Evolutionary conservation across 2,888 invertebrate species (phyloP).

Genomic region (Melitaea athalia): DNA sequence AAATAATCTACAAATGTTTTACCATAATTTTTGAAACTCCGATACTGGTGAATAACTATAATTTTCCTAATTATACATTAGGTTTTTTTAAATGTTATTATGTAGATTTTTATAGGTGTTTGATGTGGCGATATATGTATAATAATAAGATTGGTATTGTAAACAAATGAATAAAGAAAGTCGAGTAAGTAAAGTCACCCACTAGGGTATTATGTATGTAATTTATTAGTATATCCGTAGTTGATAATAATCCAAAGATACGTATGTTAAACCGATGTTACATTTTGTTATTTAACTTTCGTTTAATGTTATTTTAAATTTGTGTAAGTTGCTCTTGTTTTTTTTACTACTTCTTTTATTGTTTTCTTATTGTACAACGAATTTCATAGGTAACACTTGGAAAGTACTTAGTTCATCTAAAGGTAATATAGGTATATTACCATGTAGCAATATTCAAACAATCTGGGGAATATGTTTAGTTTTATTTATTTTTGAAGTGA

Average conservation of each 20-base stretch:
- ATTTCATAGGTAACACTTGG: no score
- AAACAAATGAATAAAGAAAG: neutral
- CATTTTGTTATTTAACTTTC: constrained; percentile 1
- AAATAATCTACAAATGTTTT: no score
- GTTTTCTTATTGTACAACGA: neutral
- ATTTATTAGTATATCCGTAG: neutral
- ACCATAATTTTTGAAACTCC: neutral
- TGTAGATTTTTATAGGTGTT: neutral
- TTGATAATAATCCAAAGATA: constrained; percentile 10
- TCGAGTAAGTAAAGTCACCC: neutral
- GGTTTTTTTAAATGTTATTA: neutral
- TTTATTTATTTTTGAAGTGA: no score
- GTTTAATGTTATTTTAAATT: neutral
- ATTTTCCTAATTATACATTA: neutral
- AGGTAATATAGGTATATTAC: no score
- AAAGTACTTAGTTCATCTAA: no score
- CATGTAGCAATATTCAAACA: no score
- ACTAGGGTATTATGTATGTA: constrained; percentile 3
- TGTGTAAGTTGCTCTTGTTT: neutral
- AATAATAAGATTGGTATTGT: neutral
- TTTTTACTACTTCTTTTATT: neutral
- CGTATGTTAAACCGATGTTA: neutral
- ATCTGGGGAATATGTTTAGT: no score
- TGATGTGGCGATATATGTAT: neutral
- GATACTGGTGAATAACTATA: neutral